Evolutionary conservation across 1,140 invertebrate genomes (phyloP), one percentile per base, ranked within the genome.

Genomic region (Drosophila lowei): DNA sequence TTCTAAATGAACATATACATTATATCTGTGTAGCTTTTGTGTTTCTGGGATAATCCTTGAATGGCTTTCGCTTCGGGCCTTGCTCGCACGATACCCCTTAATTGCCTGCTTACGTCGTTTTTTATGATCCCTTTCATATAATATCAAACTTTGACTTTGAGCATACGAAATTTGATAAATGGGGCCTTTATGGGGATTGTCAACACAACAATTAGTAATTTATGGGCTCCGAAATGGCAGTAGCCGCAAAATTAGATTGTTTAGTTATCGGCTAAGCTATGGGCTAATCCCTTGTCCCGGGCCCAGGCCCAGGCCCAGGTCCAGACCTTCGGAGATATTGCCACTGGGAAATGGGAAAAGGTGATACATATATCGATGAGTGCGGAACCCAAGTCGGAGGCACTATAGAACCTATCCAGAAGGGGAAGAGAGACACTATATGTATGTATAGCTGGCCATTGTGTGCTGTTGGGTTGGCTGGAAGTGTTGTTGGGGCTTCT

Each of bases 131-230:
- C 77, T 76, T 38, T 88, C 78, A 70, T 83, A 88, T 86, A 83
- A 88, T 86, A 88, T 86, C 83, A 88, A 83, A 84, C 79, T 83
- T 83, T 83, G 81, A 60, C 83, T 75, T 88, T 81, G 55, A 46
- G 66, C 78, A 78, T 83, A 66, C 54, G 64, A 76, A 86, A 67
- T 68, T 75, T 88, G 64, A 68, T 68, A 77, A 63, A 53, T 46
- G 38, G 34, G 34, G 34, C 44, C 64, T 81, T 86, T 86, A 86
- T 79, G 58, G 50, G 42, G 46, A 59, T 72, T 83, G 75, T 18
- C 18, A 18, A 18, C 18, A 18, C 18, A 18, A 78, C 83, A 88
- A 68, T 81, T 77, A 58, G 38, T 74, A 72, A 86, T 86, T 86
- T 86, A 86, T 86, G 11, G 71, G 64, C 47, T 58, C 25, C 53